Evolutionary conservation across 2,797 vertebrate species (phyloP).

Genomic region (Malurus splendens): DNA sequence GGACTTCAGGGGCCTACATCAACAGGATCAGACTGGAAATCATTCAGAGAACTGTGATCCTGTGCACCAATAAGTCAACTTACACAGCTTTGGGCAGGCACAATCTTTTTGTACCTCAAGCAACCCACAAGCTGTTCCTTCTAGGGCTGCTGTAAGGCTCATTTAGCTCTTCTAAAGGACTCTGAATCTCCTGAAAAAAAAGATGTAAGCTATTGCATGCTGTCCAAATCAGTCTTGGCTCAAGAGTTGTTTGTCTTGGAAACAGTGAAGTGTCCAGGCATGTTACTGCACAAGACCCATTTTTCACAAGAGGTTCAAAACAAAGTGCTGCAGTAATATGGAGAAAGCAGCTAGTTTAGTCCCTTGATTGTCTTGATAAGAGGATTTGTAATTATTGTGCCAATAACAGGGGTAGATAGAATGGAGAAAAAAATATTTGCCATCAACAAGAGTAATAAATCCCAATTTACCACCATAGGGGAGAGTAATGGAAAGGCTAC

Average conservation of each 20-base stretch:
- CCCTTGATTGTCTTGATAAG: slow-evolving; percentile 19
- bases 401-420: neutral
- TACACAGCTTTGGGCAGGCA: neutral
- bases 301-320: neutral
- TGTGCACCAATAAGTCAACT: neutral
- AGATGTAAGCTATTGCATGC: slow-evolving; percentile 30
- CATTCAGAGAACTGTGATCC: neutral
- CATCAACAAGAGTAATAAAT: slow-evolving; percentile 7
- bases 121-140: neutral
- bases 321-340: slow-evolving; percentile 14
- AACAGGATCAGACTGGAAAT: neutral
- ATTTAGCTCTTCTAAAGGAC: slow-evolving; percentile 20
- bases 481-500: neutral
- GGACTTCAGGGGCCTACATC: neutral
- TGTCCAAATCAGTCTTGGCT: slow-evolving; percentile 53
- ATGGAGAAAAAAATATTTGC: neutral
- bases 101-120: neutral
- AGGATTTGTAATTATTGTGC: slow-evolving; percentile 13
- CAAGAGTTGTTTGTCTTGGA: slow-evolving; percentile 57
- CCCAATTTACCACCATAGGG: neutral
- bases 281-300: slow-evolving; percentile 27
- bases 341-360: slow-evolving; percentile 7
- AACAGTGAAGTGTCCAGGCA: slow-evolving; percentile 31
- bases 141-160: neutral
- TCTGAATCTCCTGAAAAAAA: neutral